Evolutionary conservation across 2,113 vertebrate species (phyloP).

Genomic region (Centrocercus urophasianus): DNA sequence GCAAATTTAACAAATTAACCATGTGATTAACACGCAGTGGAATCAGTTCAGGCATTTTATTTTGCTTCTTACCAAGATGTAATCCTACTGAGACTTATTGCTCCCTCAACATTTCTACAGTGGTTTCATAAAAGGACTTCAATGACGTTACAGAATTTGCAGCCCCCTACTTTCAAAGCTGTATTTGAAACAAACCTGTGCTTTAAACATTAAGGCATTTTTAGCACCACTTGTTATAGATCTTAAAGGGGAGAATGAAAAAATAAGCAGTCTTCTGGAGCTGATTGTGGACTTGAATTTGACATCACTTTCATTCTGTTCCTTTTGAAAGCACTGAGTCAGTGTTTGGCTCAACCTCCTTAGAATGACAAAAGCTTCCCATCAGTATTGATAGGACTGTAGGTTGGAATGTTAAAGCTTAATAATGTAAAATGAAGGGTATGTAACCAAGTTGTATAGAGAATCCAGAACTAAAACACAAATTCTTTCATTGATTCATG

Average conservation of each 20-base stretch:
- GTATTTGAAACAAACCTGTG: slow-evolving; percentile 72
- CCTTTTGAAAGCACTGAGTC: slow-evolving; percentile 78
- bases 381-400: slow-evolving; percentile 57
- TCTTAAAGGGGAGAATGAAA: slow-evolving; percentile 61
- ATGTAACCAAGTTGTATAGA: not conserved
- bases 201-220: slow-evolving; percentile 74
- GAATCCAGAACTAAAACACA: slow-evolving; percentile 3
- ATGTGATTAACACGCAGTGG: slow-evolving; percentile 67
- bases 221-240: slow-evolving; percentile 68
- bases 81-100: slow-evolving; percentile 60
- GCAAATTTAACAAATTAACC: slow-evolving; percentile 76
- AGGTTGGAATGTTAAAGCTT: slow-evolving; percentile 44
- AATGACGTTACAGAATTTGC: slow-evolving; percentile 14
- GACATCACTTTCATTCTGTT: slow-evolving; percentile 77
- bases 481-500: not conserved
- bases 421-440: slow-evolving; percentile 9
- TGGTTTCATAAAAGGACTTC: slow-evolving; percentile 43
- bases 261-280: slow-evolving; percentile 55
- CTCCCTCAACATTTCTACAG: slow-evolving; percentile 27
- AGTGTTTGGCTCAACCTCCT: slow-evolving; percentile 54
- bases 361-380: slow-evolving; percentile 71
- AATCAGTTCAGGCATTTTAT: slow-evolving; percentile 56
- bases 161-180: slow-evolving; percentile 55
- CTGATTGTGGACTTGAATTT: slow-evolving; percentile 71
- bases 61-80: slow-evolving; percentile 61